phyloP scores from a whole-genome alignment of 2,113 vertebrate species.

The Piaya cayana region DNA sequence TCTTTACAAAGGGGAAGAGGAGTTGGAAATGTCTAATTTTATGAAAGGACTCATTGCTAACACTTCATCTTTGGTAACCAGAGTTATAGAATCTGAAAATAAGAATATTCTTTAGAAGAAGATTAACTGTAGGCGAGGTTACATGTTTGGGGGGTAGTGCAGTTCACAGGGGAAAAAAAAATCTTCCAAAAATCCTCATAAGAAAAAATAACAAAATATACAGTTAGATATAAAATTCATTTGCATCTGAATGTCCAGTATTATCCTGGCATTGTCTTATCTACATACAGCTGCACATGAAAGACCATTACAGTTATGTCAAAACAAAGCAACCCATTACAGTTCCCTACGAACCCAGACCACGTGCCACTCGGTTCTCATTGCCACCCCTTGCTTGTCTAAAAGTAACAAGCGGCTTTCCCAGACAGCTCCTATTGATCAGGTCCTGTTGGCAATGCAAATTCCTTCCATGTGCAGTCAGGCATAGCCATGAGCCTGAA shows the following conservation, averaged over 20 bases:
- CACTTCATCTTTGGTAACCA: not conserved
- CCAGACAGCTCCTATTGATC: conserved; percentile 68
- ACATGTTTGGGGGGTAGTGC: not conserved
- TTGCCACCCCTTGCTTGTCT: conserved; percentile 57
- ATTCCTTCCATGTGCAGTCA: conserved; percentile 64
- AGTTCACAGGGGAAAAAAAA: not conserved
- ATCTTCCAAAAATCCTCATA: not conserved
- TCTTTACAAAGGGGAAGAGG: not conserved
- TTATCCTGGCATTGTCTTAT: conserved; percentile 66
- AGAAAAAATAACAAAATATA: not conserved
- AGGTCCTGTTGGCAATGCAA: conserved; percentile 61
- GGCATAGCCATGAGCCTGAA: conserved; percentile 55
- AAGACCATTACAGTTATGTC: conserved; percentile 60
- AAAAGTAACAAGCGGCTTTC: conserved; percentile 32
- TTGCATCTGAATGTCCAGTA: conserved; percentile 63
- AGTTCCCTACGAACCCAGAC: conserved; percentile 41
- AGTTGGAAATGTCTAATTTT: not conserved
- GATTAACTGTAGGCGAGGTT: not conserved
- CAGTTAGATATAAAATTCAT: conserved; percentile 45
- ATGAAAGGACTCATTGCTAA: not conserved
- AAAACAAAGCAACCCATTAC: conserved; percentile 63
- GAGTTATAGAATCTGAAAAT: not conserved
- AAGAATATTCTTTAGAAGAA: not conserved
- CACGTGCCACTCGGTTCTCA: conserved; percentile 6
- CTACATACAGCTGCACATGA: conserved; percentile 73